Conservation (phyloP, 1,140 invertebrate species). For the Triops longicaudatus region DNA sequence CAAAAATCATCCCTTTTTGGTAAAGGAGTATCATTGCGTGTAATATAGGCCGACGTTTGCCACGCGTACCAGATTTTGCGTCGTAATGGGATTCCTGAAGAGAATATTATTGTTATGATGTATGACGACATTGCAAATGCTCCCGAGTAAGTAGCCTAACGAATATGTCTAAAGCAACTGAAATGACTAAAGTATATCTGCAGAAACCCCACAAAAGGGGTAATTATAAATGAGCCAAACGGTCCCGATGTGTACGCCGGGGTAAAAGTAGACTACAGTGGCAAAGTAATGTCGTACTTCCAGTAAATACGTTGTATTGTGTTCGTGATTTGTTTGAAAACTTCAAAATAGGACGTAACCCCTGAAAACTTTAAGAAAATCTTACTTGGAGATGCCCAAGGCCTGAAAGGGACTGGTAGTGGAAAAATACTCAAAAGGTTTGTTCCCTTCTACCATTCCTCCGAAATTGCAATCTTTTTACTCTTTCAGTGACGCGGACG, state of each 20-base stretch:
- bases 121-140: conserved; percentile 54
- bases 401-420: conserved; percentile 43
- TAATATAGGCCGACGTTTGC: conserved; percentile 48
- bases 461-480: not conserved
- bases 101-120: conserved; percentile 55
- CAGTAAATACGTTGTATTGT: not conserved
- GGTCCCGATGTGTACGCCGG: conserved; percentile 52
- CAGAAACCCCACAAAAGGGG: conserved; percentile 51
- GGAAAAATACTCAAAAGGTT: conserved; percentile 50
- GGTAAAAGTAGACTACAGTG: conserved; percentile 50
- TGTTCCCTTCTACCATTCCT: conserved; percentile 18
- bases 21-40: too few species aligned
- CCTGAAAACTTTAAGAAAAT: conserved; percentile 50
- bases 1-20: too few species aligned
- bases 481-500: conserved; percentile 46
- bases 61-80: conserved; percentile 55
- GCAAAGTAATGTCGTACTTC: conserved; percentile 36
- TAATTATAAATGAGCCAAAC: conserved; percentile 50
- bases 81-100: conserved; percentile 48
- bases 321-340: conserved; percentile 17
- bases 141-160: conserved; percentile 38
- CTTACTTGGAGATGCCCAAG: conserved; percentile 44
- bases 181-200: conserved; percentile 32
- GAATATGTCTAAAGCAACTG: not conserved
- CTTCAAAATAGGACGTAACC: conserved; percentile 42